Conservation (phyloP, 2,888 invertebrate genomes). For the Idaea aversata region DNA sequence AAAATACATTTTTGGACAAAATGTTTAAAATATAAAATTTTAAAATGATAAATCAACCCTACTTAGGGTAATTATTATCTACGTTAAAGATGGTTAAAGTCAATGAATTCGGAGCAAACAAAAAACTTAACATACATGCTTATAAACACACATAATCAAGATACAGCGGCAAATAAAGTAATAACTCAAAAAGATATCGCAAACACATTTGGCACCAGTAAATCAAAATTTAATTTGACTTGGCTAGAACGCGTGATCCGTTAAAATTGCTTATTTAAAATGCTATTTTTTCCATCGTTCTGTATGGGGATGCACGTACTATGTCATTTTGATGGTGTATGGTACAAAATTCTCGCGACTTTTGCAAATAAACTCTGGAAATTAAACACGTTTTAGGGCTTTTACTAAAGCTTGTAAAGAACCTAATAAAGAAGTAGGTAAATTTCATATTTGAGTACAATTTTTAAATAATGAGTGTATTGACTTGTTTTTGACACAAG, state of each 20-base stretch:
- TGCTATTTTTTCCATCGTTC: slow-evolving; percentile 50
- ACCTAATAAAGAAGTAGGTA: no score
- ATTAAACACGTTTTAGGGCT: neutral
- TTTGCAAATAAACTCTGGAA: neutral
- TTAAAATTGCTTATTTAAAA: slow-evolving; percentile 73
- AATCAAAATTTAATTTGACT: slow-evolving; percentile 61
- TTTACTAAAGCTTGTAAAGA: no score
- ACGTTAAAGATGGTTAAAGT: neutral
- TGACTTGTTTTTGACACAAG: no score
- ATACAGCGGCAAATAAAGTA: slow-evolving; percentile 43
- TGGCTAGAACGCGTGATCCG: slow-evolving; percentile 53
- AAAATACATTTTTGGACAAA: neutral
- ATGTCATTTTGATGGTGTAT: slow-evolving; percentile 29
- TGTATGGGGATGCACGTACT: slow-evolving; percentile 42
- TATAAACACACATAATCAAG: slow-evolving; percentile 8
- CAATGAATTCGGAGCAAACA: neutral
- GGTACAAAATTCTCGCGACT: neutral
- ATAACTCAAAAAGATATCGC: slow-evolving; percentile 67
- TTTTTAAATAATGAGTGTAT: no score
- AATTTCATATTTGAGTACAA: no score
- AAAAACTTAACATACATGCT: neutral
- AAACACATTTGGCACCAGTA: slow-evolving; percentile 61
- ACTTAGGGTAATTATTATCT: no score
- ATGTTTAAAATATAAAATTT: no score
- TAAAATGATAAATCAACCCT: no score